Evolutionary conservation across 2,113 vertebrate genomes (phyloP).

Genomic region (Cephalopterus ornatus): DNA sequence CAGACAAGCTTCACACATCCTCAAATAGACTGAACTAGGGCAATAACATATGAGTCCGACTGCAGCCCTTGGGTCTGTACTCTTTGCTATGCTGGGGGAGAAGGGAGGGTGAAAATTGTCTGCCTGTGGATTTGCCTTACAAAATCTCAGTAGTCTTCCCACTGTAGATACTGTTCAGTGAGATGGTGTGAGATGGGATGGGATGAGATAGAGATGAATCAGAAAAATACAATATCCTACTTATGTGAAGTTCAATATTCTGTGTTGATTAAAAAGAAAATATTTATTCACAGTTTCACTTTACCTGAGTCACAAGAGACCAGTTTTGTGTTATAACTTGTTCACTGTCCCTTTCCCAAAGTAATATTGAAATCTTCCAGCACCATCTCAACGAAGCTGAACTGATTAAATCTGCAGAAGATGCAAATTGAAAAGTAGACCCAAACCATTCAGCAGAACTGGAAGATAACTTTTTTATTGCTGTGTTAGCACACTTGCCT

Average conservation of each 20-base stretch:
- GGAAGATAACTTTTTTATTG: not conserved
- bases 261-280: not conserved
- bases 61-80: not conserved
- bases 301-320: not conserved
- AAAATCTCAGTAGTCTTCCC: not conserved
- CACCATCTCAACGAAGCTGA: not conserved
- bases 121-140: not conserved
- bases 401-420: not conserved
- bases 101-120: not conserved
- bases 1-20: not conserved
- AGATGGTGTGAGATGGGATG: not conserved
- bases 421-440: not conserved
- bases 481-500: not conserved
- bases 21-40: not conserved
- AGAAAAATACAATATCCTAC: not conserved
- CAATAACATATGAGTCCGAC: not conserved
- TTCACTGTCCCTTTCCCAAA: not conserved
- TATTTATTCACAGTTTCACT: not conserved
- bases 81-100: not conserved
- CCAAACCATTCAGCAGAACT: not conserved
- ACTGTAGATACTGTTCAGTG: not conserved
- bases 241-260: not conserved
- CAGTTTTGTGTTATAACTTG: not conserved
- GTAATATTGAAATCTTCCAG: not conserved
- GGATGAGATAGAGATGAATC: not conserved